These are phyloP conservation scores for Nebria salina DNA, from an alignment of 2,888 invertebrate species.

Conservation along the genomic window DNA sequence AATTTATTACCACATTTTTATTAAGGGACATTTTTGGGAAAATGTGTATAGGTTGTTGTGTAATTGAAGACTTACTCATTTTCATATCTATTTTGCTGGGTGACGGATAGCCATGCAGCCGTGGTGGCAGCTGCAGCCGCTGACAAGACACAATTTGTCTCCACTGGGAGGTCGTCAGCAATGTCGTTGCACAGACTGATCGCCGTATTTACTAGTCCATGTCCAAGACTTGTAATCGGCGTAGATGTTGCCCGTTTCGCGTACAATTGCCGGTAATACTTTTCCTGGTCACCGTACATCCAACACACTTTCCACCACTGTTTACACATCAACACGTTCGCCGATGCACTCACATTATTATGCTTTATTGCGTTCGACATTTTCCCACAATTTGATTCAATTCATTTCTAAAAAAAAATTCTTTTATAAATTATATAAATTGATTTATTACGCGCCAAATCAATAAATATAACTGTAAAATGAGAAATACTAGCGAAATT, in stretches of 20 bases:
- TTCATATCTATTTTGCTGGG: conserved; percentile 27
- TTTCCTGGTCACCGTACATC: conserved; percentile 87
- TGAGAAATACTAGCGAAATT: too few species aligned
- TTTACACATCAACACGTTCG: conserved; percentile 83
- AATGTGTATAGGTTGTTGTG: too few species aligned
- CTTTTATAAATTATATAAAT: too few species aligned
- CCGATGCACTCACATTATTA: conserved; percentile 63
- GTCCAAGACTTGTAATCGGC: conserved; percentile 42
- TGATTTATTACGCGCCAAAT: too few species aligned
- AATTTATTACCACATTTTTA: too few species aligned
- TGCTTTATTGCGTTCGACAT: conserved; percentile 56
- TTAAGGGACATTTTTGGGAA: too few species aligned
- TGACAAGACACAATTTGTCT: conserved; percentile 60
- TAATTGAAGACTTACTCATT: conserved; percentile 31
- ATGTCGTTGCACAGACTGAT: conserved; percentile 59
- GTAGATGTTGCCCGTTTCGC: conserved; percentile 60
- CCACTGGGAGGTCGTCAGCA: conserved; percentile 64
- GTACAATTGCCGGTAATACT: conserved; percentile 85
- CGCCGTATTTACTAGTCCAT: not conserved
- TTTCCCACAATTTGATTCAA: conserved; percentile 21
- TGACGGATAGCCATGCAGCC: conserved; percentile 23
- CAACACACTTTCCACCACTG: conserved; percentile 93
- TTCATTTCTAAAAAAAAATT: not conserved
- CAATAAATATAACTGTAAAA: too few species aligned
- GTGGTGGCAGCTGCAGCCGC: not conserved